Percentiles rank a stretch among this genome's conserved stretches.
Evolutionary conservation across 2,797 vertebrate genomes (phyloP).

Genomic region (Simalia tracyae): DNA sequence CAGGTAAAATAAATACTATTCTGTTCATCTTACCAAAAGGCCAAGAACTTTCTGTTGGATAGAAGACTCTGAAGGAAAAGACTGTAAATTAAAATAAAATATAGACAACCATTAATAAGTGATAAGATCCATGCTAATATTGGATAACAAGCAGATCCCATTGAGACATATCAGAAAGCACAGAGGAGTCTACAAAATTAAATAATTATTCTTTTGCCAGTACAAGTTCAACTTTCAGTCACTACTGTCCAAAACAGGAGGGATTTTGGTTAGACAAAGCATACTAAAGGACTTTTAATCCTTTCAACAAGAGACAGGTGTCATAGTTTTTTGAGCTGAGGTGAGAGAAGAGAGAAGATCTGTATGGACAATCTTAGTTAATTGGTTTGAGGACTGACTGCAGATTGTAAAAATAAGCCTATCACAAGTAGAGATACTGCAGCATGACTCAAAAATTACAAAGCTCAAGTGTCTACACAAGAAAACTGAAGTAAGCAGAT

Average conservation of each 20-base stretch:
- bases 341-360: background rate
- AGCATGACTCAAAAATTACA: background rate
- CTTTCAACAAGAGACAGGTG: background rate
- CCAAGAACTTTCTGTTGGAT: conserved; percentile 98
- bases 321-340: background rate
- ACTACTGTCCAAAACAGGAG: background rate
- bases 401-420: background rate
- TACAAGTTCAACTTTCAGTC: background rate
- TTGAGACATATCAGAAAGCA: background rate
- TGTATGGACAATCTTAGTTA: background rate
- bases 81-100: conserved; percentile 75
- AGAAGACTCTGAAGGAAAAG: conserved; percentile 95
- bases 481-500: no score
- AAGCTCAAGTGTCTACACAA: background rate
- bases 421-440: background rate
- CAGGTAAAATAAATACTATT: background rate
- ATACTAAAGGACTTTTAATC: background rate
- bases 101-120: conserved; percentile 25
- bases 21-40: conserved; percentile 86
- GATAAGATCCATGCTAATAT: conserved; percentile 10
- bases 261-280: background rate
- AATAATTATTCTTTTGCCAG: background rate
- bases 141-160: background rate
- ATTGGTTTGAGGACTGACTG: background rate
- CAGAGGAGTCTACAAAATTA: conserved; percentile 4